phyloP scores from a whole-genome alignment of 1,140 invertebrate genomes.

The Bombyx mandarina region DNA sequence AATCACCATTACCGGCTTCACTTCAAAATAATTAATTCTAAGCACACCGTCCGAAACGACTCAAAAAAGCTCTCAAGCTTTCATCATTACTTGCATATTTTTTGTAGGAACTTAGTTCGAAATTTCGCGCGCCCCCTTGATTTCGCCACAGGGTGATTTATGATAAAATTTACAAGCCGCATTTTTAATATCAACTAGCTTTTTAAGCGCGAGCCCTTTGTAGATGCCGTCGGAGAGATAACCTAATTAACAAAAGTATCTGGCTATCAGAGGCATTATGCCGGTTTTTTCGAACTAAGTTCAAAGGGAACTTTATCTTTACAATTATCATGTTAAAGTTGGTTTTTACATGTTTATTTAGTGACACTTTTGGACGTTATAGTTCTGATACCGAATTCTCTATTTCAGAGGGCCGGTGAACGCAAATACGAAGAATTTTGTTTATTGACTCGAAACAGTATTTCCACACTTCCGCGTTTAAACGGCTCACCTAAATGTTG shows the following conservation, averaged over 20 bases:
- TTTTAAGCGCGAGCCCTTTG: slow-evolving; percentile 54
- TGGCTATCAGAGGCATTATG: slow-evolving; percentile 4
- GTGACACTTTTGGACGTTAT: no score
- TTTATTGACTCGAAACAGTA: no score
- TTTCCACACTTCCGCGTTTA: no score
- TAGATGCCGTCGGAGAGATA: slow-evolving; percentile 61
- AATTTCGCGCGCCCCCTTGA: slow-evolving; percentile 54
- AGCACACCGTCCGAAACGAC: slow-evolving; percentile 39
- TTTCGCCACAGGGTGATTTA: slow-evolving; percentile 61
- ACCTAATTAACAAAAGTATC: slow-evolving; percentile 69
- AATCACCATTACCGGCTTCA: slow-evolving; percentile 27
- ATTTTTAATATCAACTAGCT: slow-evolving; percentile 67
- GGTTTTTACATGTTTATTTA: no score
- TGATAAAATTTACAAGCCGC: slow-evolving; percentile 64
- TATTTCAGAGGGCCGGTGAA: slow-evolving; percentile 32
- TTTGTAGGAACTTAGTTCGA: slow-evolving; percentile 52
- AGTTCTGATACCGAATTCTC: no score
- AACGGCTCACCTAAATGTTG: no score
- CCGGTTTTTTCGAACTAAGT: no score
- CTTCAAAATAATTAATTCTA: slow-evolving; percentile 56
- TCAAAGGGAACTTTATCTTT: no score
- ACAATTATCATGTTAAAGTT: no score
- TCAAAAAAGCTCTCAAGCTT: slow-evolving; percentile 63
- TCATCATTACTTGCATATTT: slow-evolving; percentile 69
- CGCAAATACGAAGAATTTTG: slow-evolving; percentile 38